Conservation (phyloP, 2,797 vertebrate species). For the Bryconaethiops microstoma region DNA sequence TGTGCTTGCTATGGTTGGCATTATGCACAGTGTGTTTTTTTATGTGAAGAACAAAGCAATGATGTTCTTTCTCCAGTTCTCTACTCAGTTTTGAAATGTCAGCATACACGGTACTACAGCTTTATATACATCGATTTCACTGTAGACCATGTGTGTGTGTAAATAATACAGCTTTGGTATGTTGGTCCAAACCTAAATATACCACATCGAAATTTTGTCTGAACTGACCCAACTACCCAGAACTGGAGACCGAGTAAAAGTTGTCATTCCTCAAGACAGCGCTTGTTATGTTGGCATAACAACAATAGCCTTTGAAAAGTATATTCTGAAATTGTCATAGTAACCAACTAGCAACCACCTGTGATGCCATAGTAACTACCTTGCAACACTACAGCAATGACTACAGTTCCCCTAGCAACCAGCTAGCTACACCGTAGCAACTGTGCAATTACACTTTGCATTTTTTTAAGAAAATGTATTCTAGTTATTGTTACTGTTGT, state of each 20-base stretch:
- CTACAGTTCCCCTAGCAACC: too few relatives aligned
- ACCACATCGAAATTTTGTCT: not conserved
- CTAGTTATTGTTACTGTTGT: too few relatives aligned
- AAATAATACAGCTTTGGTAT: not conserved
- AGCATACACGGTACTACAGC: constrained; percentile 11
- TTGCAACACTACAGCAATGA: too few relatives aligned
- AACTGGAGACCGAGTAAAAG: not conserved
- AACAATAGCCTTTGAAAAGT: too few relatives aligned
- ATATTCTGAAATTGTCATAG: too few relatives aligned
- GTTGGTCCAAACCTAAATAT: not conserved
- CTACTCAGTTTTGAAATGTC: constrained; percentile 37
- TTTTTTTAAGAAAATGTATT: too few relatives aligned
- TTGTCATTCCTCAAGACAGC: not conserved
- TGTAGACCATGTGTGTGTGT: not conserved
- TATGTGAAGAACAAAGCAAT: constrained; percentile 73
- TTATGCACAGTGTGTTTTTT: constrained; percentile 67
- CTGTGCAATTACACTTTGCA: too few relatives aligned
- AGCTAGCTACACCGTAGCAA: too few relatives aligned
- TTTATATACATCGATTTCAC: not conserved
- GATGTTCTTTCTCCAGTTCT: constrained; percentile 40
- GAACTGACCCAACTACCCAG: not conserved
- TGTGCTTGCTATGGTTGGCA: constrained; percentile 70
- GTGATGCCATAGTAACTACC: too few relatives aligned
- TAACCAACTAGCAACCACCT: too few relatives aligned
- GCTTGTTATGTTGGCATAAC: not conserved